Evolutionary conservation across 1,140 invertebrate genomes (phyloP).

Genomic region (Drosophila ohnishii): DNA sequence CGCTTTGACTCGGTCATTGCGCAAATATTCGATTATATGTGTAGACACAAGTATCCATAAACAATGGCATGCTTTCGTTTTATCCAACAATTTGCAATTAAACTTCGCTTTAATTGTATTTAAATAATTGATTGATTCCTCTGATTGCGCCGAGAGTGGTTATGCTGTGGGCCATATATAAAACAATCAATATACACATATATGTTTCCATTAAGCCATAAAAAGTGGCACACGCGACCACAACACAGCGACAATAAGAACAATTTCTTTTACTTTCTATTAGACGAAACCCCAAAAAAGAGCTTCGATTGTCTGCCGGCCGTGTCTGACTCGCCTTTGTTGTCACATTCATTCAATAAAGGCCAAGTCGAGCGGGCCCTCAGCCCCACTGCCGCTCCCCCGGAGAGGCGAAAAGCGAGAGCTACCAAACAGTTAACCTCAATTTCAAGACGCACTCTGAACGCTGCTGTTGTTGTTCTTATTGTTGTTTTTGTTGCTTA

Average conservation of each 20-base stretch:
- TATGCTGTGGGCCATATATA: slow-evolving; percentile 24
- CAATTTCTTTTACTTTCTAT: slow-evolving; percentile 81
- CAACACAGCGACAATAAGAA: slow-evolving; percentile 57
- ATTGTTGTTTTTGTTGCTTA: slow-evolving; percentile 58
- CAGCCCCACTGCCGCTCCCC: slow-evolving; percentile 2
- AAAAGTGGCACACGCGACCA: slow-evolving; percentile 65
- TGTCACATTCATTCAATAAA: slow-evolving; percentile 81
- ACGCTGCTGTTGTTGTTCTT: slow-evolving; percentile 5
- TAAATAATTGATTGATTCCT: slow-evolving; percentile 67
- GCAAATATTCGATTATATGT: slow-evolving; percentile 64
- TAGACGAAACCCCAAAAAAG: slow-evolving; percentile 64
- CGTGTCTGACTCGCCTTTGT: slow-evolving; percentile 67
- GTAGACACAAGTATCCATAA: slow-evolving; percentile 20
- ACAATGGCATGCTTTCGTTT: slow-evolving; percentile 74
- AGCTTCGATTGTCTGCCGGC: slow-evolving; percentile 47
- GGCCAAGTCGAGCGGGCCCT: slow-evolving; percentile 61
- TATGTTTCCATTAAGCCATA: slow-evolving; percentile 19
- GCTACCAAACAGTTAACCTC: slow-evolving; percentile 75
- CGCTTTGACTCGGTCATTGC: slow-evolving; percentile 50
- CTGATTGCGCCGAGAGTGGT: slow-evolving; percentile 36
- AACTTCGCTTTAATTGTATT: slow-evolving; percentile 57
- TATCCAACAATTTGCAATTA: slow-evolving; percentile 47
- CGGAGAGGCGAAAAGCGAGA: slow-evolving; percentile 70
- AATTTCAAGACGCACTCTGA: slow-evolving; percentile 75
- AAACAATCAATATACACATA: slow-evolving; percentile 14